Base-by-base conservation (phyloP, 2,113 vertebrate genomes). In the Ariopsis seemanni region DNA sequence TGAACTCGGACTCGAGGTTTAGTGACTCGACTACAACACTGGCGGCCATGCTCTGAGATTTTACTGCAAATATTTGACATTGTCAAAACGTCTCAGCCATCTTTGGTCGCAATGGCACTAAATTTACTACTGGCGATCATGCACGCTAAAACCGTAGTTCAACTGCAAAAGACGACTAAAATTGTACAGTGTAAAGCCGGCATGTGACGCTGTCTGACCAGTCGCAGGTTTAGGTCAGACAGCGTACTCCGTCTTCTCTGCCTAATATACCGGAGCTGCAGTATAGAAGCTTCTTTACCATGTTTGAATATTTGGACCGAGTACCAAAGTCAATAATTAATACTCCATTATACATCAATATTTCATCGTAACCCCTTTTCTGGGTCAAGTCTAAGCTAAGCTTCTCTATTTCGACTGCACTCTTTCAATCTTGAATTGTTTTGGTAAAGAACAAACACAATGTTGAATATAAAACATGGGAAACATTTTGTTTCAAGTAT, bases 401-500 rank as follows among this genome's bases (percentile, higher is more conserved):
- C 20, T 53, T 58, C 52, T 42, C 8, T 22, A 57, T 34, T 55
- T 72, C 60, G 30, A 62, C 34, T 80, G 62, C 42, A 81, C 63
- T 55, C 30, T 78, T 74, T 34, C 22, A 65, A 8, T 65, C 30
- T 65, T 50, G 48, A 85, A 78, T 69, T 80, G 62, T 57, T 86
- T 86, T 80, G 85, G 62, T 34, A 50, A 80, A n/a, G 78, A 57
- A 57, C 74, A 50, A 50, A 77, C 30, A 55, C 30, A 53, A 75
- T 55, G 52, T 75, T 25, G 65, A 60, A 85, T 75, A 9, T 67
- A 20, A 67, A 50, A 75, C 42, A 74, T 52, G 34, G 25, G 30
- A 86, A 42, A 12, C 50, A 72, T 75, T 77, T 60, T 83, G 57
- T 81, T 81, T 88, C 83, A 72, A 84, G 88, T 87, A 58, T 85